Evolutionary conservation across 2,113 vertebrate species (phyloP).

Genomic region (Terrapene triunguis): DNA sequence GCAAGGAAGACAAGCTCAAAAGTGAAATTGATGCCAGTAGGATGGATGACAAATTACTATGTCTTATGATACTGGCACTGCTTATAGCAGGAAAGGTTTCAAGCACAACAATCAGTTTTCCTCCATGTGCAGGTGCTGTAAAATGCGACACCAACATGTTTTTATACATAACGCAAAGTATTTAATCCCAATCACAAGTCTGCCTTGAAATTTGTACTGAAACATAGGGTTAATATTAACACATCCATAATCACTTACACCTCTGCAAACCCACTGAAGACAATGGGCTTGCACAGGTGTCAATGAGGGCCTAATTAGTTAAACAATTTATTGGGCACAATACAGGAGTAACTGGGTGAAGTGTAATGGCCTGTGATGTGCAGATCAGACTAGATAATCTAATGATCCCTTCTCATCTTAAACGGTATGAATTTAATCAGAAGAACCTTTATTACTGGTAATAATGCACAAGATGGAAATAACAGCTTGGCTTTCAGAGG

Average conservation of each 20-base stretch:
- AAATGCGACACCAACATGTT: not conserved
- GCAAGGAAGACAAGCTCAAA: not conserved
- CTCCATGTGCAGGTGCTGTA: not conserved
- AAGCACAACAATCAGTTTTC: not conserved
- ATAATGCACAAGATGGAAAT: fast-evolving
- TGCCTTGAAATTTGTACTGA: not conserved
- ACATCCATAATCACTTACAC: not conserved
- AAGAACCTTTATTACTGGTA: not conserved
- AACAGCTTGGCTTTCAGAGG: not conserved
- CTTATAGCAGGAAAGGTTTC: not conserved
- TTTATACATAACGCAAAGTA: not conserved
- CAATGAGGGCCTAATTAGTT: not conserved
- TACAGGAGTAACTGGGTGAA: not conserved
- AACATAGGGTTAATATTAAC: not conserved
- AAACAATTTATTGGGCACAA: not conserved
- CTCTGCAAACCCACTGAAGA: not conserved
- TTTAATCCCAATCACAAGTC: not conserved
- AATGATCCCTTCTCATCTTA: not conserved
- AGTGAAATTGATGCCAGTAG: not conserved
- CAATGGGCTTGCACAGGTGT: not conserved
- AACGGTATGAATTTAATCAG: not conserved
- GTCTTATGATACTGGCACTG: not conserved
- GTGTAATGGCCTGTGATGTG: not conserved
- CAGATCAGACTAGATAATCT: not conserved
- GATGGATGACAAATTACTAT: not conserved